Percentiles rank a stretch among this genome's conserved stretches.
These are phyloP conservation scores for Nematopogon swammerdamellus DNA, from an alignment of 2,888 invertebrate genomes.

Conservation along the genomic window DNA sequence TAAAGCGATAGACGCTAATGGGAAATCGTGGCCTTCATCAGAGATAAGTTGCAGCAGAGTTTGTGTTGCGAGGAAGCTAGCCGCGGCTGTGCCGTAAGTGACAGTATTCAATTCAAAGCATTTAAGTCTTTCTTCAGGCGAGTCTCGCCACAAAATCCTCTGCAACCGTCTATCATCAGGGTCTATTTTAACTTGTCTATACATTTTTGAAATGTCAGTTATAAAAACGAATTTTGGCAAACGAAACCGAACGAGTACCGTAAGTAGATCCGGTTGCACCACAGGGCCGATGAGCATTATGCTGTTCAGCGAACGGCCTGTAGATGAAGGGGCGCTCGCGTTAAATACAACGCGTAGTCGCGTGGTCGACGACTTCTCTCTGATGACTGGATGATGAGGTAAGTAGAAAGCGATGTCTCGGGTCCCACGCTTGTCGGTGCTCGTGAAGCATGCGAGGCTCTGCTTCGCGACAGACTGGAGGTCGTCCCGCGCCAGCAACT, in stretches of 20 bases:
- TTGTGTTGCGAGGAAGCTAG: conserved; percentile 14
- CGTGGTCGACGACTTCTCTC: conserved; percentile 14
- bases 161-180: conserved; percentile 14
- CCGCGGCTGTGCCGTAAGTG: conserved; percentile 13
- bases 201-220: conserved; percentile 20
- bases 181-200: conserved; percentile 14
- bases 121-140: conserved; percentile 6
- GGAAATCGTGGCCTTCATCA: conserved; percentile 1
- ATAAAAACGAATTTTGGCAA: conserved; percentile 12
- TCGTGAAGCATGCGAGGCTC: no score
- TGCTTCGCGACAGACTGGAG: no score
- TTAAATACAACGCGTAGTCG: conserved; percentile 17
- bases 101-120: conserved; percentile 10
- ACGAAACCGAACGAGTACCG: conserved; percentile 16
- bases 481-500: no score
- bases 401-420: conserved; percentile 11
- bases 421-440: background rate
- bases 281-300: conserved; percentile 14
- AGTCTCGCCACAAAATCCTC: conserved; percentile 14
- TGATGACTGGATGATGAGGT: conserved; percentile 17
- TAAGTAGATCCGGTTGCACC: conserved; percentile 16
- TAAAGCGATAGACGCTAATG: conserved; percentile 12
- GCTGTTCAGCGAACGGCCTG: conserved; percentile 15
- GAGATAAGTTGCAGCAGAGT: conserved; percentile 13
- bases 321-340: conserved; percentile 12